Base-by-base conservation (phyloP, 1,140 invertebrate genomes). In the Ditylenchus dipsaci region DNA sequence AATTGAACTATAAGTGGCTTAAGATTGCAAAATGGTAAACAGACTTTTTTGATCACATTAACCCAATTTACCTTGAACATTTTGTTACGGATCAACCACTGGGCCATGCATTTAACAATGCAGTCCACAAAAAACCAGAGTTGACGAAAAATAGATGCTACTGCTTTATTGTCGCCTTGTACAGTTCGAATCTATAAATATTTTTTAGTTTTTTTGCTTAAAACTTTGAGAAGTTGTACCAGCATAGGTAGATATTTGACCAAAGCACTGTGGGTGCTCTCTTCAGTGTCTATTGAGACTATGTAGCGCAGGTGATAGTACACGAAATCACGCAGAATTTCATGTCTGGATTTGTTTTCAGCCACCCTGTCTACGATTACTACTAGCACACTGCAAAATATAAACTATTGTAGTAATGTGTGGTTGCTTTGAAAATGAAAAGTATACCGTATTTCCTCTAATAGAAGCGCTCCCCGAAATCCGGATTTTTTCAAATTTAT, bases 71-170 rank as follows among this genome's bases (percentile, higher is more conserved):
- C 68, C 23, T 59, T 77, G 17, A 73, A 30, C 7, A 69, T 66
- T 49, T 63, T 65, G 30, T 77, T 72, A 8, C 56, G 8, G 15
- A 82, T 63, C 1, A 81, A 63, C 29, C 65, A 74, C 56, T 82
- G 78, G 1, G 77, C 69, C 69, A 81, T 78, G n/a, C 59, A 67
- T 68, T 81, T 82, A 7, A 62, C 43, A 9, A 64, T 56, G 11
- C 79, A 68, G 47, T 81, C 79, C 9, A 83, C 63, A 21, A 81
- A 60, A 56, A 82, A 78, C 76, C 78, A 82, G 7, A 82, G 63
- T 45, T 81, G 80, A 11, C 73, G 72, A 42, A 74, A 60, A 42
- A 74, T 29, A 15, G 60, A 19, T 13, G 47, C 38, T 9, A 75
- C 26, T 0, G 58, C 42, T 15, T 56, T 11, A 23, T 47, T 47